Conservation (phyloP, 2,888 invertebrate genomes). For the Entomobrya multifasciata region DNA sequence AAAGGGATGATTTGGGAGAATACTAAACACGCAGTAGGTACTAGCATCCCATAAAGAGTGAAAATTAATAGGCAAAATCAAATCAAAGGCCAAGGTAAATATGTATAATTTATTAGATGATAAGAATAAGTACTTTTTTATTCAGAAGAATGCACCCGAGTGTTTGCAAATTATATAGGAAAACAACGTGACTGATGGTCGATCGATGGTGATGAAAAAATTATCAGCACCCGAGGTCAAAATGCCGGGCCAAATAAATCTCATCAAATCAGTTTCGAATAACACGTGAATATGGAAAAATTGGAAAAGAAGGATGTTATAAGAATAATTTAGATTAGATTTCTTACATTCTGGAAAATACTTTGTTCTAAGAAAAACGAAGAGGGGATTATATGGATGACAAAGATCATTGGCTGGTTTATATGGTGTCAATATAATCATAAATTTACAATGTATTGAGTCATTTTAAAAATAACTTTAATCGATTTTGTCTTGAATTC, state of each 20-base stretch:
- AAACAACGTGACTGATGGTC: neutral
- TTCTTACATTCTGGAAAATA: no score
- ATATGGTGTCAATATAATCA: no score
- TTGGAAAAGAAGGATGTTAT: no score
- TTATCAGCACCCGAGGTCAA: neutral
- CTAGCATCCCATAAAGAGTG: neutral
- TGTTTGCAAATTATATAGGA: no score
- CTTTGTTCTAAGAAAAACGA: no score
- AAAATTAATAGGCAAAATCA: neutral
- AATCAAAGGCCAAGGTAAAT: constrained; percentile 32
- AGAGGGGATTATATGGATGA: no score
- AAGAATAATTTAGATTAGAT: no score
- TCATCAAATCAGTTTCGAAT: neutral
- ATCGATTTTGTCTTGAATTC: no score
- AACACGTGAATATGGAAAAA: neutral
- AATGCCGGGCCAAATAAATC: no score
- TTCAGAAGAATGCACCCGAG: neutral
- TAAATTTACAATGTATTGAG: no score
- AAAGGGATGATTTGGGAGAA: neutral
- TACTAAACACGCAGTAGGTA: neutral
- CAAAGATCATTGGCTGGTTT: no score
- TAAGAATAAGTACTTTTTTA: neutral
- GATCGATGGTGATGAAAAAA: neutral
- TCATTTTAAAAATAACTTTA: no score
- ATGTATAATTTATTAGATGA: neutral